phyloP scores from a whole-genome alignment of 2,113 vertebrate genomes.

The Engystomops pustulosus region DNA sequence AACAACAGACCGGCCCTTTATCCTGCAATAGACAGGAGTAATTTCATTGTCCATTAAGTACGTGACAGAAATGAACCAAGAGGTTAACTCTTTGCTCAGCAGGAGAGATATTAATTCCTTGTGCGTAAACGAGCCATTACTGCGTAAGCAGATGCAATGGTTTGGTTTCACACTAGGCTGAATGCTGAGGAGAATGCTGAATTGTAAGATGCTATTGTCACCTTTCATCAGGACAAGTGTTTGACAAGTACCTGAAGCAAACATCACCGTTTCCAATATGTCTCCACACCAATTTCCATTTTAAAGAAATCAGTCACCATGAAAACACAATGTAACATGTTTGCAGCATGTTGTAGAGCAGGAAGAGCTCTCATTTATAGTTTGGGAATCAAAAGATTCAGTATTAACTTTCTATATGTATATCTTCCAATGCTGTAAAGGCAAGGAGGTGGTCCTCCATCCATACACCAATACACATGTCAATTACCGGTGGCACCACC shows the following conservation, averaged over 20 bases:
- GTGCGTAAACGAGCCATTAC: slow-evolving; percentile 49
- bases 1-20: background rate
- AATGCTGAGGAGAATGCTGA: slow-evolving; percentile 35
- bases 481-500: too few relatives aligned
- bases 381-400: too few relatives aligned
- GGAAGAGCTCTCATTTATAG: too few relatives aligned
- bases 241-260: background rate
- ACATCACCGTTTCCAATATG: background rate
- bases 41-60: slow-evolving; percentile 42
- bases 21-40: slow-evolving; percentile 19
- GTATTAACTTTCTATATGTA: too few relatives aligned
- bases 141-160: slow-evolving; percentile 20
- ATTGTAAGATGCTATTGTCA: slow-evolving; percentile 39
- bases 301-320: too few relatives aligned
- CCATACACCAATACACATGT: too few relatives aligned
- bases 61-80: slow-evolving; percentile 33
- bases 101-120: slow-evolving; percentile 38
- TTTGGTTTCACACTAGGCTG: slow-evolving; percentile 12
- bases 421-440: too few relatives aligned
- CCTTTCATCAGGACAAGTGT: slow-evolving; percentile 12
- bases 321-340: too few relatives aligned
- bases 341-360: too few relatives aligned
- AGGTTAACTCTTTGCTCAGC: slow-evolving; percentile 44
- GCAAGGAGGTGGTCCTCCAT: too few relatives aligned
- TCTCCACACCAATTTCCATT: background rate